Base-by-base conservation (phyloP, 2,888 invertebrate species). In the Theristus sp. region DNA sequence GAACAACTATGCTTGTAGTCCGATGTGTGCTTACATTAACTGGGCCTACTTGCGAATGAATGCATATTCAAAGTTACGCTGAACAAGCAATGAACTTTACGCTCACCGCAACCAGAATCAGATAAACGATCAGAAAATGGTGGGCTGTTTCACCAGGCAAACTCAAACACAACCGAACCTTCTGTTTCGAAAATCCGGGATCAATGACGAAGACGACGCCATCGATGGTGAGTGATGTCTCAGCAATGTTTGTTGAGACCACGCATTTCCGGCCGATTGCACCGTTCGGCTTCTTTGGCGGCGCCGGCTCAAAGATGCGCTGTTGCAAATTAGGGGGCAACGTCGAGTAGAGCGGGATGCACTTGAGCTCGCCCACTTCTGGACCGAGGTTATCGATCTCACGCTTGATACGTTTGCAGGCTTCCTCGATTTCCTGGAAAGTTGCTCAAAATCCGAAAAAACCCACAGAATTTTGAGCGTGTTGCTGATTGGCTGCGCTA, bases 121-220 rank as follows among this genome's bases (percentile, higher is more conserved):
- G n/a, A n/a, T n/a, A n/a, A n/a, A n/a, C n/a, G n/a, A n/a, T n/a
- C n/a, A n/a, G n/a, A n/a, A n/a, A n/a, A n/a, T n/a, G n/a, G n/a
- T n/a, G n/a, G n/a, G n/a, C n/a, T n/a, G n/a, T n/a, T n/a, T n/a
- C n/a, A n/a, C n/a, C n/a, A n/a, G n/a, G n/a, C n/a, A n/a, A n/a
- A n/a, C n/a, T n/a, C n/a, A n/a, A n/a, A n/a, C n/a, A n/a, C n/a
- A n/a, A n/a, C n/a, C 56, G 56, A 67, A 85, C 89, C 80, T 98
- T 99, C 75, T 98, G 98, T 73, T 98, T 99, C 0, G 96, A 91
- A 78, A 99, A 99, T 17, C 98, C 98, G 0, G 98, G 96, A 77
- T 98, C 98, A 71, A 99, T 96, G 17, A 99, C 98, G 74, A 94
- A 99, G 20, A 99, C 98, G 1, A 98, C 94, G 57, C 98, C 98